Evolutionary conservation across 2,797 vertebrate species (phyloP).

Genomic region (Enteromius paludinosus): DNA sequence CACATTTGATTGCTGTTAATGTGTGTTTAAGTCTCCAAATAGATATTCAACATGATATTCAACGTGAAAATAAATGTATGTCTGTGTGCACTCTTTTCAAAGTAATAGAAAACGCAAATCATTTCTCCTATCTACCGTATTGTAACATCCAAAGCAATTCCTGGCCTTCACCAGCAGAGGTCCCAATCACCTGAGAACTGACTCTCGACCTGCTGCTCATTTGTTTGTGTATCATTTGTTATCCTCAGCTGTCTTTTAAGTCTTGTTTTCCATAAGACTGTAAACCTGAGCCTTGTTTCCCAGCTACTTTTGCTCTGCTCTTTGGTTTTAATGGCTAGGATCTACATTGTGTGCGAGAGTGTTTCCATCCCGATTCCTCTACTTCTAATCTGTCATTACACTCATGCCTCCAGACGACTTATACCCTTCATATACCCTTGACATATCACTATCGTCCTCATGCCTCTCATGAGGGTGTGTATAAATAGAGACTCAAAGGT

Average conservation of each 20-base stretch:
- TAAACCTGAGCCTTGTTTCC: neutral
- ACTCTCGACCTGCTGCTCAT: neutral
- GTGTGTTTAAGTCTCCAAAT: neutral
- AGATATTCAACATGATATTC: too few species aligned
- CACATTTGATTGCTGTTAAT: neutral
- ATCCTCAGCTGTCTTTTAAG: neutral
- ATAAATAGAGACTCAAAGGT: constrained; percentile 33
- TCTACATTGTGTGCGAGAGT: neutral
- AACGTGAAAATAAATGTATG: too few species aligned
- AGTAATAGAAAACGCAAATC: neutral
- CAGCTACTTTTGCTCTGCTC: neutral
- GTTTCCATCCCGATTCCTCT: neutral
- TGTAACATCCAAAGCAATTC: neutral
- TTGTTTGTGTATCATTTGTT: neutral
- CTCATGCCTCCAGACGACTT: neutral
- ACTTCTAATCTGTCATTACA: neutral
- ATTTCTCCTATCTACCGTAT: neutral
- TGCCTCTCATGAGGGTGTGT: constrained; percentile 17
- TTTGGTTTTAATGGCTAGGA: neutral
- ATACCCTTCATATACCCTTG: constrained; percentile 21
- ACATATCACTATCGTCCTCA: constrained; percentile 29
- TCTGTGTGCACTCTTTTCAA: neutral
- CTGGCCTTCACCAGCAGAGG: neutral
- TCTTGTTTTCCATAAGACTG: neutral
- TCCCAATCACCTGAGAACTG: neutral